Evolutionary conservation across 1,140 invertebrate genomes (phyloP), one percentile per base, ranked within the genome.

Genomic region (Meloidogyne floridensis): DNA sequence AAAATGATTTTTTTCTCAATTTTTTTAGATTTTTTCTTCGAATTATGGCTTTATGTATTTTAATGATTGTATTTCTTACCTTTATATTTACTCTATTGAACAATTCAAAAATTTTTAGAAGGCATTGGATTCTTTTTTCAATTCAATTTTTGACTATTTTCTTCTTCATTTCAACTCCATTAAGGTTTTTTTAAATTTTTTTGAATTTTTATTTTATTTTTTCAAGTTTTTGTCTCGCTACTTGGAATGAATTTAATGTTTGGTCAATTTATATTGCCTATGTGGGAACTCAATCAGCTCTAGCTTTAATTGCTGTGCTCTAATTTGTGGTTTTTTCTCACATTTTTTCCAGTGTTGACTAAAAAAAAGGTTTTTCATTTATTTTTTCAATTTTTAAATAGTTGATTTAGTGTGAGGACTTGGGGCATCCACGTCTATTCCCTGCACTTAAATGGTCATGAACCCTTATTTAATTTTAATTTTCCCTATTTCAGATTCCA

Each of bases 231-330:
- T 84, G 84, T 75, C 54, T 84, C 7, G 71, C 84, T 4, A 83
- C 74, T 20, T 84, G 84, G 84, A 20, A 59, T 20, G 84, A 87
- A 15, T 84, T 78, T 76, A 65, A 80, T 18, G 20, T 82, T 15
- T 84, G 84, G 84, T 76, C 85, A 13, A 53, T 84, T 42, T 84
- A 78, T 69, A 86, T 84, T 15, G 13, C 70, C 47, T 71, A 86
- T 11, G 84, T 84, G 5, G 43, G 83, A 20, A 43, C 53, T 18
- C 84, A 87, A 72, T 80, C 84, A 8, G 18, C 59, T 42, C 53
- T 86, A 15, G 84, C 84, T 54, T n/a, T n/a, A 20, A 74, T 86
- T 51, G 84, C 84, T 54, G 80, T 84, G 4, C 10, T 82, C 56
- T 82, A 15, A 82, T 42, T 82, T 71, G 76, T 79, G 32, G 32